Evolutionary conservation across 2,888 invertebrate genomes (phyloP), one percentile per base, ranked within the genome.

Genomic region (Lathronympha strigana): DNA sequence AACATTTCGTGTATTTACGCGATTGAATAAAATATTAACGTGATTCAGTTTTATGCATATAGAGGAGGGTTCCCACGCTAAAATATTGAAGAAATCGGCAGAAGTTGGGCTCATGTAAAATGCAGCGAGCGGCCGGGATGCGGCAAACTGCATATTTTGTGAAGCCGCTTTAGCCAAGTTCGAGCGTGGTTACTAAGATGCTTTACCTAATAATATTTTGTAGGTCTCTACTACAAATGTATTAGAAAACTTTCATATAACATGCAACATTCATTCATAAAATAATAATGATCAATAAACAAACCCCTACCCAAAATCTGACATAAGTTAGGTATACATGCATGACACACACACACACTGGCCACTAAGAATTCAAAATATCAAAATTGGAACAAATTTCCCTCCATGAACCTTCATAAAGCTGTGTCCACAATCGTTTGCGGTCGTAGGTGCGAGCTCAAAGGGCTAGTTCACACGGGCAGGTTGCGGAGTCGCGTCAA

Each of bases 71-170:
- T 87, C 79, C 79, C 80, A 80, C 77, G 79, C 76, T 84, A 77
- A 86, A 88, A 87, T 89, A 87, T 88, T 86, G 83, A 88, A 84
- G 84, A 84, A 85, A 87, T 86, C 81, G 84, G 82, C 77, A 81
- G 81, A 86, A 88, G 80, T 88, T 88, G 80, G 76, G 76, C 87
- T 89, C 88, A 89, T 89, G 87, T 86, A 88, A 88, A 87, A 90
- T 90, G 87, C 89, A 90, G 76, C 74, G 73, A 68, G 74, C 69
- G 74, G 73, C 74, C 76, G 79, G 76, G 77, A 78, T 75, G 78
- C 72, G 72, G 70, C 73, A 74, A 76, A 79, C 81, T 81, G 88
- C 85, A 88, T 86, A 87, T 84, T 85, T 86, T 79, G 79, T 71
- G 74, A 78, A 77, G 54, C 47, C 57, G 40, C 51, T 40, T 40